These are phyloP conservation scores for Eriosoma lanigerum DNA, from an alignment of 1,140 invertebrate genomes.

Conservation along the genomic window DNA sequence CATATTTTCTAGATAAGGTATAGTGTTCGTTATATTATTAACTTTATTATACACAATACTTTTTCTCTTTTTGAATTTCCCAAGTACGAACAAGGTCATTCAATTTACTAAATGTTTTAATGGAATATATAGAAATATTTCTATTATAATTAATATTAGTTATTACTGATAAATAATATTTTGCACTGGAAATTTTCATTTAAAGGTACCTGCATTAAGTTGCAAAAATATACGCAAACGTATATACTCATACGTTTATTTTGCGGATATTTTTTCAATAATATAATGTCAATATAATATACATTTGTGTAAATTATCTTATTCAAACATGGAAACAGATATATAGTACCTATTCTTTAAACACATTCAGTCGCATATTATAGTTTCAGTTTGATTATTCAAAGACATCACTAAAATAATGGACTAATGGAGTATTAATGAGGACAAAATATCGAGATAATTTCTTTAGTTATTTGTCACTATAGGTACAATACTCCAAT, in stretches of 20 bases:
- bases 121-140: no score
- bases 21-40: no score
- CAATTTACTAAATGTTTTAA: no score
- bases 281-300: neutral
- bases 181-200: no score
- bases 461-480: slow-evolving; percentile 14
- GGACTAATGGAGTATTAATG: neutral
- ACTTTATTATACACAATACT: neutral
- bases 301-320: neutral
- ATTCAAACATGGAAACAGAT: no score
- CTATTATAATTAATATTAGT: no score
- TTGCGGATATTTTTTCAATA: neutral
- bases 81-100: neutral
- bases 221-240: neutral
- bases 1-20: neutral
- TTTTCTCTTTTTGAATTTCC: neutral
- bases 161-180: no score
- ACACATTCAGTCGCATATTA: neutral
- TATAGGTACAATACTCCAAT: no score
- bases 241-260: neutral
- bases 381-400: neutral
- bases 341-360: neutral
- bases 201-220: no score
- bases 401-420: neutral
- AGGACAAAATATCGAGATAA: neutral